Conservation (phyloP, 2,888 invertebrate species). For the Tiliacea citrago region DNA sequence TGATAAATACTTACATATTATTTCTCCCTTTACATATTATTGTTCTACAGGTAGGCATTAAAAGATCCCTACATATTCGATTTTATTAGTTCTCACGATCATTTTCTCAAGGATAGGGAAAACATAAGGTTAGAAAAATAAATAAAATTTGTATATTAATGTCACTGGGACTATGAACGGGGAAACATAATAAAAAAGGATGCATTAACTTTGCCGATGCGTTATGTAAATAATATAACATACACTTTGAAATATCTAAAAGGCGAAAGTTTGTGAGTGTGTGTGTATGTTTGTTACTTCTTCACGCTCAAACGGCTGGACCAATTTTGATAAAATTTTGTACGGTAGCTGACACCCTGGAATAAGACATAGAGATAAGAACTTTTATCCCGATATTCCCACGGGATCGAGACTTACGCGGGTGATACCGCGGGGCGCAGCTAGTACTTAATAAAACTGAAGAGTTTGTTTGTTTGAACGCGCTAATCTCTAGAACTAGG, state of each 20-base stretch:
- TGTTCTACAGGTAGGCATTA: slow-evolving; percentile 31
- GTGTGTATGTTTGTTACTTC: no score
- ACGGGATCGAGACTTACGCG: no score
- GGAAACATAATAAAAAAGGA: slow-evolving; percentile 3
- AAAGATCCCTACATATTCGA: slow-evolving; percentile 25
- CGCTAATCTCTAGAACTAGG: no score
- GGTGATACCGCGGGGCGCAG: no score
- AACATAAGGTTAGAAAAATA: not conserved
- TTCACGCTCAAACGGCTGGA: no score
- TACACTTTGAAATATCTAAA: slow-evolving; percentile 23
- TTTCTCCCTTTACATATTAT: slow-evolving; percentile 26
- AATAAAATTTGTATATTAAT: not conserved
- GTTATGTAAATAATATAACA: slow-evolving; percentile 12
- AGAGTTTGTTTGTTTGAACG: no score
- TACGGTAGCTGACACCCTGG: no score
- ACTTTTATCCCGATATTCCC: no score
- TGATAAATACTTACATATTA: slow-evolving; percentile 11
- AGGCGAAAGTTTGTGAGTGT: no score
- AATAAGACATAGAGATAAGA: no score
- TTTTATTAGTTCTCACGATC: slow-evolving; percentile 16
- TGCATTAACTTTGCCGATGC: slow-evolving; percentile 10
- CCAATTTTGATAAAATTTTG: no score
- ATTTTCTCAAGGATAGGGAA: slow-evolving; percentile 10
- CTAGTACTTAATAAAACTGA: no score
- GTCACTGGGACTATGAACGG: slow-evolving; percentile 7